These are phyloP conservation scores for Meandrusa payeni DNA, from an alignment of 2,888 invertebrate species.

Conservation along the genomic window DNA sequence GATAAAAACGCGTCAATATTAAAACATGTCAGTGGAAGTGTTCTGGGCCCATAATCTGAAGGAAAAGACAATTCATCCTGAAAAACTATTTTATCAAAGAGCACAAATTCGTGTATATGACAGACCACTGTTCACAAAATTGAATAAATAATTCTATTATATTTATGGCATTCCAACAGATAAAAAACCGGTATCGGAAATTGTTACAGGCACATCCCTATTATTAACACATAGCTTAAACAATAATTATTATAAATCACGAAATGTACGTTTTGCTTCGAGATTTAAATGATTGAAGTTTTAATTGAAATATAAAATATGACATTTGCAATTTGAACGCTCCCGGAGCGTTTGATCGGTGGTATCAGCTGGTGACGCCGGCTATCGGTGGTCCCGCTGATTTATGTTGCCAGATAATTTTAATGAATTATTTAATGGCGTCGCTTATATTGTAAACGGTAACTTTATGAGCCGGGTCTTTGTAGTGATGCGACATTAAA, in stretches of 20 bases:
- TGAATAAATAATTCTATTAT: too few relatives aligned
- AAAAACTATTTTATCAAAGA: too few relatives aligned
- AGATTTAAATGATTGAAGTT: slow-evolving; percentile 25
- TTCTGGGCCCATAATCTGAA: too few relatives aligned
- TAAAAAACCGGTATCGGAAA: slow-evolving; percentile 13
- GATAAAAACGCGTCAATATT: too few relatives aligned
- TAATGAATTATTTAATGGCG: slow-evolving; percentile 52
- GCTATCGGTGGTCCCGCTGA: slow-evolving; percentile 36
- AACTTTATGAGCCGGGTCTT: slow-evolving; percentile 3
- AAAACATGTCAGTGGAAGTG: too few relatives aligned
- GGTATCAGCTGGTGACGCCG: slow-evolving; percentile 31
- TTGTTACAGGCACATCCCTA: background rate
- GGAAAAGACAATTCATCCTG: too few relatives aligned
- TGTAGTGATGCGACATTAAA: slow-evolving; percentile 1
- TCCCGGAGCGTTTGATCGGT: slow-evolving; percentile 40
- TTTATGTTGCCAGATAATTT: slow-evolving; percentile 49
- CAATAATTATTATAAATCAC: slow-evolving; percentile 26
- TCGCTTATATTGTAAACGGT: background rate
- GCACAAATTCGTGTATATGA: too few relatives aligned
- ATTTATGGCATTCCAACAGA: too few relatives aligned
- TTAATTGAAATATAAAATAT: slow-evolving; percentile 28
- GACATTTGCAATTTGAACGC: slow-evolving; percentile 34
- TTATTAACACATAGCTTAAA: background rate
- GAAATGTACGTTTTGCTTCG: slow-evolving; percentile 10
- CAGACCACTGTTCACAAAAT: too few relatives aligned